Evolutionary conservation across 2,113 vertebrate genomes (phyloP).

Genomic region (Mustela nigripes): DNA sequence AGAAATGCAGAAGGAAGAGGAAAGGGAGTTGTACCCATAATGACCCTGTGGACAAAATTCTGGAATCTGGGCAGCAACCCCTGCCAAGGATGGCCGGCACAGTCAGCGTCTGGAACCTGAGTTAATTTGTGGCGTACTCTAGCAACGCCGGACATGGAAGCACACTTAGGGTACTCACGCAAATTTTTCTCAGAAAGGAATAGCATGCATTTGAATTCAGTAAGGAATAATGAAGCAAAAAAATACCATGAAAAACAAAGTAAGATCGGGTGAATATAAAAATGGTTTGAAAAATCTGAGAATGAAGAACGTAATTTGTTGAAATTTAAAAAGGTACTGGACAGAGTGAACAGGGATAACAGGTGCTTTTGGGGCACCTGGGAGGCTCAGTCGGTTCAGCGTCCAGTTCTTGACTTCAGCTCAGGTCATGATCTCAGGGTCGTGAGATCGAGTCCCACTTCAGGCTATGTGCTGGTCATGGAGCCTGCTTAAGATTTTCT

Average conservation of each 20-base stretch:
- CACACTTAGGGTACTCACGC: neutral
- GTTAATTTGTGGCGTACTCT: neutral
- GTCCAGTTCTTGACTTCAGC: neutral
- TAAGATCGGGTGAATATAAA: neutral
- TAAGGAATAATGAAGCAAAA: neutral
- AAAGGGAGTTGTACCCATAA: neutral
- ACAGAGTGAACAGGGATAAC: neutral
- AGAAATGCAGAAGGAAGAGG: neutral
- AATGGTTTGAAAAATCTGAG: neutral
- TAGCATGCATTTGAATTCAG: neutral
- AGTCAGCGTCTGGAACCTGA: neutral
- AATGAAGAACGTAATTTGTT: neutral
- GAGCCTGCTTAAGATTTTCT: neutral
- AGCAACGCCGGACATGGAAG: neutral
- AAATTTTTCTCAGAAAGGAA: neutral
- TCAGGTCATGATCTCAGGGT: neutral
- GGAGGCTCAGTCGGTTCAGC: neutral
- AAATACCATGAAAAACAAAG: neutral
- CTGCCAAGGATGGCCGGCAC: fast-evolving
- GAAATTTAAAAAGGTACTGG: neutral
- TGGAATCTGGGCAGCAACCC: fast-evolving
- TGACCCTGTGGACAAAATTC: neutral
- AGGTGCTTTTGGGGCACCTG: neutral
- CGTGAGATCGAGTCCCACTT: neutral
- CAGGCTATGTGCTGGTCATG: fast-evolving